phyloP scores from a whole-genome alignment of 2,888 invertebrate species.

The Cheilosia soror region DNA sequence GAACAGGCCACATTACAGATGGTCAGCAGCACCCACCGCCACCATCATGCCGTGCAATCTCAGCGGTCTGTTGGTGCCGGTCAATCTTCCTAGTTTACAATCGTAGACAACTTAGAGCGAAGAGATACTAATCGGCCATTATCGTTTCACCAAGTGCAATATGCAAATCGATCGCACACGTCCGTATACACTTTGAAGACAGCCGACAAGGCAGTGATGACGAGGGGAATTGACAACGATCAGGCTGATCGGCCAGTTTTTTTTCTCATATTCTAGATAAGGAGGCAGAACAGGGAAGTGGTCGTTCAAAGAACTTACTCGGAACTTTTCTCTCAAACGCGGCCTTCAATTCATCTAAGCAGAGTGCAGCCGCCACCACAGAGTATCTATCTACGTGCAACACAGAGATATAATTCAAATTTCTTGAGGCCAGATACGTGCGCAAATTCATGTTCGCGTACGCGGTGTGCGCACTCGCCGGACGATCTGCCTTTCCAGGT shows the following conservation, averaged over 20 bases:
- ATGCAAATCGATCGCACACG: conserved; percentile 76
- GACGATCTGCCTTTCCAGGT: conserved; percentile 33
- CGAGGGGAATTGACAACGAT: conserved; percentile 59
- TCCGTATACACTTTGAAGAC: conserved; percentile 69
- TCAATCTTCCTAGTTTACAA: conserved; percentile 73
- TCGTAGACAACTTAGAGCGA: conserved; percentile 67
- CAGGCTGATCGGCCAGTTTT: conserved; percentile 61
- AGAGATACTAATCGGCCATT: conserved; percentile 75
- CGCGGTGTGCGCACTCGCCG: conserved; percentile 39
- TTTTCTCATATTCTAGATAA: conserved; percentile 15
- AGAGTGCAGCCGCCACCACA: conserved; percentile 49
- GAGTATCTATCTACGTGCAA: conserved; percentile 60
- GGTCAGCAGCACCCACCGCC: conserved; percentile 67
- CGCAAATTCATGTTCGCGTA: conserved; percentile 75
- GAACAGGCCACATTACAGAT: conserved; percentile 42
- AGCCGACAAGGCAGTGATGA: conserved; percentile 56
- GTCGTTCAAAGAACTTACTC: conserved; percentile 5
- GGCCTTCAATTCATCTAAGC: conserved; percentile 61
- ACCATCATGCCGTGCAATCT: conserved; percentile 43
- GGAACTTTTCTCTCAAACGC: conserved; percentile 59
- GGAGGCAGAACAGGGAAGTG: conserved; percentile 35
- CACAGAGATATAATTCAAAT: conserved; percentile 73
- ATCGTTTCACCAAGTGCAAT: conserved; percentile 72
- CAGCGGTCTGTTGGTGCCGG: conserved; percentile 46
- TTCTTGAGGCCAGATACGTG: conserved; percentile 76